phyloP scores from a whole-genome alignment of 2,797 vertebrate species.

The Lutra lutra region DNA sequence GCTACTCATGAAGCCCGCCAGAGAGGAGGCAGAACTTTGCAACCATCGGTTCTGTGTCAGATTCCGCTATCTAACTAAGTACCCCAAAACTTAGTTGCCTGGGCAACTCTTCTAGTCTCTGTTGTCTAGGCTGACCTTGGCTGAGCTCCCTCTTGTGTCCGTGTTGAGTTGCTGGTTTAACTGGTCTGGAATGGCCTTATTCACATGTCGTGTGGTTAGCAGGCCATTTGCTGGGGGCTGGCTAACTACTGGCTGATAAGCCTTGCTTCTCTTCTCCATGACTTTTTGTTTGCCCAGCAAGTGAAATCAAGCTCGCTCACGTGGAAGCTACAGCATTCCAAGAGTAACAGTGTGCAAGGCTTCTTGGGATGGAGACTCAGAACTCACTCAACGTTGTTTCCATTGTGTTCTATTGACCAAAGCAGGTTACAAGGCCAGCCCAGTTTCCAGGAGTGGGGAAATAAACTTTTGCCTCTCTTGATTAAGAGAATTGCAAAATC shows the following conservation, averaged over 20 bases:
- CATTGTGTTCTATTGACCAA: background rate
- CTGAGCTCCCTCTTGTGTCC: background rate
- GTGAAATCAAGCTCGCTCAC: background rate
- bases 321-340: background rate
- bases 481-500: background rate
- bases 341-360: background rate
- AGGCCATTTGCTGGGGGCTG: background rate
- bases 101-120: background rate
- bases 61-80: background rate
- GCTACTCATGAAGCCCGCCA: background rate
- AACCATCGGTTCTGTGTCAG: background rate
- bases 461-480: background rate
- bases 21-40: background rate
- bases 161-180: background rate
- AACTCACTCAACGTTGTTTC: background rate
- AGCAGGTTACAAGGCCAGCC: background rate
- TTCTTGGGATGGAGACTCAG: background rate
- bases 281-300: background rate
- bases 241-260: background rate
- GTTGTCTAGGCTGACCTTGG: background rate
- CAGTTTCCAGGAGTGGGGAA: background rate
- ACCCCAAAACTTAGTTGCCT: background rate
- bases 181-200: background rate
- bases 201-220: background rate
- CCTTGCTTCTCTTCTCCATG: background rate